These are phyloP conservation scores for Drosophila obscura DNA, from an alignment of 1,140 invertebrate genomes.

Conservation along the genomic window DNA sequence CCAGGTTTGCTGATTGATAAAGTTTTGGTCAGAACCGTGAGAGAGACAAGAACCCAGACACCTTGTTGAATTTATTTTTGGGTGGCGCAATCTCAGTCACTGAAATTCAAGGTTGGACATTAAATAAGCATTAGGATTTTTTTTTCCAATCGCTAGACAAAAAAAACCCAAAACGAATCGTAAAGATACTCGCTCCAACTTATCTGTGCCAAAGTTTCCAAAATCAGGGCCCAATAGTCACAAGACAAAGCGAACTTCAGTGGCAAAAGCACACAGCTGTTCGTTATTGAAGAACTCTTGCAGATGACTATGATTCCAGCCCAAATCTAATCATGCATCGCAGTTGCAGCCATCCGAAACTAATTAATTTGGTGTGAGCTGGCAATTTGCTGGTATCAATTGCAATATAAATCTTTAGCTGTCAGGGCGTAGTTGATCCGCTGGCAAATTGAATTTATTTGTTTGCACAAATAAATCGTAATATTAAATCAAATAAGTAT, in stretches of 20 bases:
- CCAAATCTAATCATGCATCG: constrained; percentile 40
- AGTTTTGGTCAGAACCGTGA: background rate
- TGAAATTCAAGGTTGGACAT: constrained; percentile 29
- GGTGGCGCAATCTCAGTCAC: constrained; percentile 8
- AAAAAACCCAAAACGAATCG: constrained; percentile 2
- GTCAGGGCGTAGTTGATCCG: constrained; percentile 16
- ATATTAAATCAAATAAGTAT: constrained; percentile 38
- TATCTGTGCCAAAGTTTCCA: constrained; percentile 5
- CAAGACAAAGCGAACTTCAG: constrained; percentile 19
- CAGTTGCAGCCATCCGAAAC: background rate
- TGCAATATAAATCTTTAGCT: constrained; percentile 34
- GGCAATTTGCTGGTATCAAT: constrained; percentile 16
- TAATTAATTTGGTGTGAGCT: constrained; percentile 3
- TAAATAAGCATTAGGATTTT: constrained; percentile 34
- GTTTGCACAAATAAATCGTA: constrained; percentile 18
- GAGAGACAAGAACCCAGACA: constrained; percentile 17
- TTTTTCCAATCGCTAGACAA: constrained; percentile 10
- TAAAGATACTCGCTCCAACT: constrained; percentile 4
- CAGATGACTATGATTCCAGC: background rate
- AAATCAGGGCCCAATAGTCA: too few species aligned
- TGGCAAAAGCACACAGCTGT: background rate
- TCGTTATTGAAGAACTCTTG: constrained; percentile 3
- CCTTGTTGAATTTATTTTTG: constrained; percentile 30
- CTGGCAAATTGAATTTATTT: constrained; percentile 39
- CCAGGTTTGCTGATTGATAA: background rate